phyloP scores from a whole-genome alignment of 2,113 vertebrate species.

The Coregonus clupeaformis region DNA sequence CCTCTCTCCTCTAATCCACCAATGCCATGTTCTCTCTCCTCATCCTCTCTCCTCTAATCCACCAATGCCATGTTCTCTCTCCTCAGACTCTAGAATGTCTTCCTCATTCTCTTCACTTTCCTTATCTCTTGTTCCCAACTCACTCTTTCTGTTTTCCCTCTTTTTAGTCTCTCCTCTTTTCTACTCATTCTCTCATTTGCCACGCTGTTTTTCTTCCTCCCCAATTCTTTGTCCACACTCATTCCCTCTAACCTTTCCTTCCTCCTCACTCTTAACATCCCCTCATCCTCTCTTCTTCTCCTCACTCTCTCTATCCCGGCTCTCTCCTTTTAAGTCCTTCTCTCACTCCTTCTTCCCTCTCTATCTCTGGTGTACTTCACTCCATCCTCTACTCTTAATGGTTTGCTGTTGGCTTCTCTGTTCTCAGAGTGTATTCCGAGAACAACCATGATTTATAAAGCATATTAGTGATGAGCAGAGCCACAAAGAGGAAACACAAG shows the following conservation, averaged over 20 bases:
- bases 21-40: too few relatives aligned
- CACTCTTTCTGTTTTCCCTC: background rate
- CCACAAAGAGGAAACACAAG: background rate
- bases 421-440: constrained; percentile 6
- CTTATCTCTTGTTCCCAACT: too few relatives aligned
- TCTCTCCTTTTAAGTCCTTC: background rate
- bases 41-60: background rate
- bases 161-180: background rate
- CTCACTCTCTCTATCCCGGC: too few relatives aligned
- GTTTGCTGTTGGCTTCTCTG: background rate
- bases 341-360: constrained; percentile 3
- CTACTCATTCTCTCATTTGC: background rate
- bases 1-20: background rate
- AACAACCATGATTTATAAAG: constrained; percentile 22
- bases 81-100: background rate
- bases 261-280: background rate
- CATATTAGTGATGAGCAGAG: constrained; percentile 8
- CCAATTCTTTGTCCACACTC: too few relatives aligned
- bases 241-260: too few relatives aligned
- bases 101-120: background rate
- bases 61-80: background rate
- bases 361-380: background rate
- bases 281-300: background rate
- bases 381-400: background rate
- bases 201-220: too few relatives aligned